phyloP scores from a whole-genome alignment of 2,797 vertebrate genomes.

The Erethizon dorsatum region DNA sequence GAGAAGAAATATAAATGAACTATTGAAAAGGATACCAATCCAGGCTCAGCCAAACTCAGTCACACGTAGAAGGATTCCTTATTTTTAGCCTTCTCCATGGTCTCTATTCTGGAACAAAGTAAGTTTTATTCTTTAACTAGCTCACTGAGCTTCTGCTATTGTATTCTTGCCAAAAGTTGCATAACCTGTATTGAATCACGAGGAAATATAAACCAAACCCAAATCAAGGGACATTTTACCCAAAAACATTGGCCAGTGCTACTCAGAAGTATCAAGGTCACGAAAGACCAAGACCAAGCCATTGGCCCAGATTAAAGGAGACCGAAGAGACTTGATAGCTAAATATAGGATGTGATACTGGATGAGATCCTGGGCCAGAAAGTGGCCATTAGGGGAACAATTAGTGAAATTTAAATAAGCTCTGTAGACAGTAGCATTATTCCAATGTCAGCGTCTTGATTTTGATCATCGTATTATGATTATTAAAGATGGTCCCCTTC shows the following conservation, averaged over 20 bases:
- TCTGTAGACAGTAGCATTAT: neutral
- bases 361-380: neutral
- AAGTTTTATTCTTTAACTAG: slow-evolving; percentile 5
- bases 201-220: slow-evolving; percentile 15
- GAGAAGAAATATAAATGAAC: slow-evolving; percentile 18
- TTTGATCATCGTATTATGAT: slow-evolving; percentile 2
- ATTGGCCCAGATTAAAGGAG: neutral
- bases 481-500: neutral
- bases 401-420: slow-evolving; percentile 1
- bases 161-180: slow-evolving; percentile 50
- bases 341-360: neutral
- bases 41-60: slow-evolving; percentile 13
- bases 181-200: slow-evolving; percentile 24
- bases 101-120: slow-evolving; percentile 52
- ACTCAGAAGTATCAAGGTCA: slow-evolving; percentile 34
- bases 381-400: neutral
- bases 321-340: neutral
- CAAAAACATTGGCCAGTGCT: neutral
- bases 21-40: slow-evolving; percentile 19
- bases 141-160: slow-evolving; percentile 11
- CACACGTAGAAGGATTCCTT: neutral
- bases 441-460: neutral
- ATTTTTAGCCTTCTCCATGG: neutral
- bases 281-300: neutral
- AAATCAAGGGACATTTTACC: neutral